These are phyloP conservation scores for Odontomyia ornata DNA, from an alignment of 2,888 invertebrate species.

Conservation along the genomic window DNA sequence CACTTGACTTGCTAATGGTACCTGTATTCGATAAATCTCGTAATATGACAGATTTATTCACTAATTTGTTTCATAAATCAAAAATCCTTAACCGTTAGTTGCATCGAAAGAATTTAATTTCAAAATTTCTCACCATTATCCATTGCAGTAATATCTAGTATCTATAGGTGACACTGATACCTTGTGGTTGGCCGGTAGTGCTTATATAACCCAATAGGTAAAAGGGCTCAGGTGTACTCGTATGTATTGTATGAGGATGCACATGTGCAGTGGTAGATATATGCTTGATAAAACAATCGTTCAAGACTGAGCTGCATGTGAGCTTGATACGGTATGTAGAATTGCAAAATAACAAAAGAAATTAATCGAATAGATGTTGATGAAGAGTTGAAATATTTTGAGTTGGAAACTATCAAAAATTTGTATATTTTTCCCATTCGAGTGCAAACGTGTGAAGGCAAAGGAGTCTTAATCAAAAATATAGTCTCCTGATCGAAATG, in stretches of 20 bases:
- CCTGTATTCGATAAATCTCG: conserved; percentile 29
- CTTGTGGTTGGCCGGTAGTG: neutral
- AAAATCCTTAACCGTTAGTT: conserved; percentile 25
- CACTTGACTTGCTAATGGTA: neutral
- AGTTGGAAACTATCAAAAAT: no score
- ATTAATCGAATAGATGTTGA: no score
- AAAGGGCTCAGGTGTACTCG: conserved; percentile 36
- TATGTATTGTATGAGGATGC: neutral
- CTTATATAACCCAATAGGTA: conserved; percentile 30
- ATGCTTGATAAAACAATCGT: neutral
- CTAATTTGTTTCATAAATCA: conserved; percentile 28
- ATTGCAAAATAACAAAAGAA: no score
- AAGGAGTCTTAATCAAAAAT: no score
- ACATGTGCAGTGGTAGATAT: neutral
- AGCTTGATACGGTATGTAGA: no score
- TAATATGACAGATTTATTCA: conserved; percentile 31
- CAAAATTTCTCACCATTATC: conserved; percentile 37
- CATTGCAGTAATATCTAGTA: neutral
- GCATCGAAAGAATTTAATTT: conserved; percentile 16
- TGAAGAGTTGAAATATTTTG: no score
- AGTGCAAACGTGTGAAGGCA: no score
- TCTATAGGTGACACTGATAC: conserved; percentile 16
- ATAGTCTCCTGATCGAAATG: no score
- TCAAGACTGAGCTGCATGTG: neutral
- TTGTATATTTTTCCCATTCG: no score